A percentile compares a stretch with the other conserved stretches of the same genome.
Evolutionary conservation across 2,797 vertebrate genomes (phyloP).

Genomic region (Rallus crepitans): DNA sequence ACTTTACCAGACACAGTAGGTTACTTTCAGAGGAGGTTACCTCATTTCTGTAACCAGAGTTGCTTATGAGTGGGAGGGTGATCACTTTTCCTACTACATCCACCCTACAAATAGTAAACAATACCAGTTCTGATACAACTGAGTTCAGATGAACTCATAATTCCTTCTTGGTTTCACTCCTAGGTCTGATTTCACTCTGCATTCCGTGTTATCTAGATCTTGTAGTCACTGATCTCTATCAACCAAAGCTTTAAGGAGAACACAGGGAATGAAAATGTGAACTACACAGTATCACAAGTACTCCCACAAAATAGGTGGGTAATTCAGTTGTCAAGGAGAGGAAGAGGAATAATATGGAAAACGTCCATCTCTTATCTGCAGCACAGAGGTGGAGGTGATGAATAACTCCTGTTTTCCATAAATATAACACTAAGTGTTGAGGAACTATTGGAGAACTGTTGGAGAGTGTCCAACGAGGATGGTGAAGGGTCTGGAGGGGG

Average conservation of each 20-base stretch:
- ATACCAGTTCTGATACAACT: neutral
- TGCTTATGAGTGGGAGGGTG: neutral
- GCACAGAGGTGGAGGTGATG: no score
- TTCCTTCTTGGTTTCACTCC: neutral
- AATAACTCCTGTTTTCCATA: no score
- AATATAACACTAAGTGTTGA: no score
- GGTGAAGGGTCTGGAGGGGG: no score
- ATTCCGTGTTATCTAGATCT: neutral
- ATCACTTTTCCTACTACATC: neutral
- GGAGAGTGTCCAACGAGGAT: no score
- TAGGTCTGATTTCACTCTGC: neutral
- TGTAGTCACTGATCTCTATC: neutral
- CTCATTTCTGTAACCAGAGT: neutral
- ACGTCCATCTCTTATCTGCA: neutral
- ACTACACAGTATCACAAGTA: neutral
- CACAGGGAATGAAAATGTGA: neutral
- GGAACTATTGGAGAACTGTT: no score
- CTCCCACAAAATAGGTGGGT: neutral
- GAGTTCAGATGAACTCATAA: neutral
- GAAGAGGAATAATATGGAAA: neutral
- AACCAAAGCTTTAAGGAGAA: neutral
- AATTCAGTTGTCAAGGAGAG: neutral
- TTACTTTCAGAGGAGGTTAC: neutral
- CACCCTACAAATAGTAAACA: neutral
- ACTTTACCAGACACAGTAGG: fast-evolving